These are phyloP conservation scores for Amphiprion ocellaris DNA, from an alignment of 2,113 vertebrate species.

Conservation along the genomic window DNA sequence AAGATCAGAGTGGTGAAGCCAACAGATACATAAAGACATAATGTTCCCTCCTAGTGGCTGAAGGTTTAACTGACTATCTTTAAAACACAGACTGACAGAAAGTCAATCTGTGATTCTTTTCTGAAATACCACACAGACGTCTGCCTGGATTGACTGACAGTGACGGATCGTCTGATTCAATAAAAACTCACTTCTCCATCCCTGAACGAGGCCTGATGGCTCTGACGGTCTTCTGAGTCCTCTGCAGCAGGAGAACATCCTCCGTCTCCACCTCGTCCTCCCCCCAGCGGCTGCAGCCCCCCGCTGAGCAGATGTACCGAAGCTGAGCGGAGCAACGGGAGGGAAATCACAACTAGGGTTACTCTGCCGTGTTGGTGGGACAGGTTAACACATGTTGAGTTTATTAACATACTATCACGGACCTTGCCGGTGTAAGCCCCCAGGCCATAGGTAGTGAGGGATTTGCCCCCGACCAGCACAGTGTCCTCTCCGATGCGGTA, in stretches of 20 bases:
- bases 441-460: slow-evolving; percentile 94
- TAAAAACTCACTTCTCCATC: slow-evolving; percentile 91
- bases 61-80: slow-evolving; percentile 1
- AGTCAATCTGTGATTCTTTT: slow-evolving; percentile 14
- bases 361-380: background rate
- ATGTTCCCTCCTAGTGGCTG: background rate
- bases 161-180: background rate
- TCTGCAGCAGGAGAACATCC: slow-evolving; percentile 92
- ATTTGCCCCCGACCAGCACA: slow-evolving; percentile 96
- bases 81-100: slow-evolving; percentile 4
- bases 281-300: slow-evolving; percentile 94
- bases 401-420: background rate
- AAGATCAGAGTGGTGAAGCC: too few relatives aligned
- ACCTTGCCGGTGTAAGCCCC: slow-evolving; percentile 96
- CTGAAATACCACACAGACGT: slow-evolving; percentile 3
- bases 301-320: slow-evolving; percentile 94
- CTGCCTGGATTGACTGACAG: background rate
- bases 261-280: slow-evolving; percentile 89
- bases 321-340: slow-evolving; percentile 81
- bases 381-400: background rate
- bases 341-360: background rate
- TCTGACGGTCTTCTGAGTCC: slow-evolving; percentile 96
- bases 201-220: slow-evolving; percentile 95
- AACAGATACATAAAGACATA: too few relatives aligned
- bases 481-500: slow-evolving; percentile 96